Conservation (phyloP, 2,888 invertebrate genomes). For the Melinopterus prodromus region DNA sequence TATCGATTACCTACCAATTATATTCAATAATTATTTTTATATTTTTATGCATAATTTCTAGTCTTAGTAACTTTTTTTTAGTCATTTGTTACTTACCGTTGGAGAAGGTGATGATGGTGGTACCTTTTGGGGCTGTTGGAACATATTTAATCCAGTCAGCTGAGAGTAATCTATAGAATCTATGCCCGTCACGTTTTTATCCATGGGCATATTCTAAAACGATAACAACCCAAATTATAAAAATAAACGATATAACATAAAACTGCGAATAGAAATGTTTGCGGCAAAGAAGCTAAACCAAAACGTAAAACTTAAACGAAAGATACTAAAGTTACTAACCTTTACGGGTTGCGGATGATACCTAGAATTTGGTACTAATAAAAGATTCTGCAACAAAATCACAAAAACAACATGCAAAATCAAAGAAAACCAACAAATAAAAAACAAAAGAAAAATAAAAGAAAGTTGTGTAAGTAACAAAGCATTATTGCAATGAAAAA, state of each 20-base stretch:
- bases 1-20: too few relatives aligned
- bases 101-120: conserved; percentile 68
- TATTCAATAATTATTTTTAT: too few relatives aligned
- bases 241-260: conserved; percentile 6
- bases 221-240: not conserved
- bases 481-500: conserved; percentile 10
- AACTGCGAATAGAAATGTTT: conserved; percentile 10
- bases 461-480: conserved; percentile 26
- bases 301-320: conserved; percentile 42
- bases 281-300: conserved; percentile 11
- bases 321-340: conserved; percentile 65
- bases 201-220: conserved; percentile 48
- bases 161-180: conserved; percentile 63
- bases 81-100: conserved; percentile 59
- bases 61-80: not conserved
- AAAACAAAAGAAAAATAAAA: conserved; percentile 39
- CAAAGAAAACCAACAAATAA: conserved; percentile 43
- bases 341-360: conserved; percentile 78
- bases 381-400: conserved; percentile 82
- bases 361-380: conserved; percentile 88
- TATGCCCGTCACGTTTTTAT: conserved; percentile 68
- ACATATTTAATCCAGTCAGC: conserved; percentile 61
- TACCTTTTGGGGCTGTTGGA: conserved; percentile 63
- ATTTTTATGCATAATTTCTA: too few relatives aligned
- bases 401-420: conserved; percentile 44